Conservation (phyloP, 2,113 vertebrate genomes). For the Aegithalos caudatus region DNA sequence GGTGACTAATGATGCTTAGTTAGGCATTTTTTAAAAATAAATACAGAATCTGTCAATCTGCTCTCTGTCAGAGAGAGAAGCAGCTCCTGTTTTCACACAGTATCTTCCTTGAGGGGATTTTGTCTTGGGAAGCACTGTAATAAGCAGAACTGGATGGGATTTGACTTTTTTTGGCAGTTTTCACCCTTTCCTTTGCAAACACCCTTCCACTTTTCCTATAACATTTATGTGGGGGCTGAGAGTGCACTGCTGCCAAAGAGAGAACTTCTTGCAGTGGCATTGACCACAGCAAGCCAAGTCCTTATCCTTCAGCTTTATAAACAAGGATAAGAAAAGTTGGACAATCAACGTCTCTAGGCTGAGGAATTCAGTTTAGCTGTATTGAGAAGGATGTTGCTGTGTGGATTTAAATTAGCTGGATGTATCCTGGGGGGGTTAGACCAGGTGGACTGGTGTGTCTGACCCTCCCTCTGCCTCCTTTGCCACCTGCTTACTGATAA, state of each 20-base stretch:
- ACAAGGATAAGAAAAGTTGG: neutral
- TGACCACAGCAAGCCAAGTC: neutral
- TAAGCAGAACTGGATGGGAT: constrained; percentile 20
- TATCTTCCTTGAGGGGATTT: constrained; percentile 51
- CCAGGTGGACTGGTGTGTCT: neutral
- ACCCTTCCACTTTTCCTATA: neutral
- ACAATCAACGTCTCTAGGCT: neutral
- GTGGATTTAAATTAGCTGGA: neutral
- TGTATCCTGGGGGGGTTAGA: neutral
- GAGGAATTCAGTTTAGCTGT: neutral
- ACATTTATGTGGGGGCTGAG: neutral
- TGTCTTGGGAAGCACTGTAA: constrained; percentile 31
- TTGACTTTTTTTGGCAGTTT: constrained; percentile 49
- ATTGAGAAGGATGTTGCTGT: neutral
- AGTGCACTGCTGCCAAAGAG: neutral
- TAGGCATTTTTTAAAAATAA: constrained; percentile 49
- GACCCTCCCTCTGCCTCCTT: neutral
- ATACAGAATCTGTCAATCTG: constrained; percentile 39
- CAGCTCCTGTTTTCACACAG: constrained; percentile 24
- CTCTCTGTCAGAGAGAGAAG: constrained; percentile 26
- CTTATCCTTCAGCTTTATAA: neutral
- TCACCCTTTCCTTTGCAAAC: neutral
- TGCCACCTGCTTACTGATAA: neutral
- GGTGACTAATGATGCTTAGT: constrained; percentile 43
- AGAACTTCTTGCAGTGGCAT: neutral